Evolutionary conservation across 2,113 vertebrate species (phyloP).

Genomic region (Acinonyx jubatus): DNA sequence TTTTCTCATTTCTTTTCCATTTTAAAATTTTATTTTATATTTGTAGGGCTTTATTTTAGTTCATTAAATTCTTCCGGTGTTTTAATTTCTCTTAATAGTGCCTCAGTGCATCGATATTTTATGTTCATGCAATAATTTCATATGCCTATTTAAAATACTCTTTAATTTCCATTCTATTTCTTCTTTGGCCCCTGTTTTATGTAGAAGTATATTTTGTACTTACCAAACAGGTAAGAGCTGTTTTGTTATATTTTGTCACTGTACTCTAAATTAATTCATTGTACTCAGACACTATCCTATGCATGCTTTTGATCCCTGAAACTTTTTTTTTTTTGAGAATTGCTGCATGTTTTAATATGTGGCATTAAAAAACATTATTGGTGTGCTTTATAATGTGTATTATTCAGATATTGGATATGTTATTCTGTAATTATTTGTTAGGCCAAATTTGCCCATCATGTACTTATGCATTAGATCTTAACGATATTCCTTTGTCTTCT

Average conservation of each 20-base stretch:
- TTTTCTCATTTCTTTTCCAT: not conserved
- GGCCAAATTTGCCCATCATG: not conserved
- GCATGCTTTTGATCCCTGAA: not conserved
- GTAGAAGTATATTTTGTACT: not conserved
- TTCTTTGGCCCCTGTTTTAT: not conserved
- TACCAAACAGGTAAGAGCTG: not conserved
- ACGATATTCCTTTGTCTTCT: not conserved
- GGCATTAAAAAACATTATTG: not conserved
- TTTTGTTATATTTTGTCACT: not conserved
- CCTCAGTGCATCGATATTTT: not conserved
- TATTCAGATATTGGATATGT: not conserved
- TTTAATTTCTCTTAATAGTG: not conserved
- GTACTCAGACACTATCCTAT: not conserved
- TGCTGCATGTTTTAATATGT: not conserved
- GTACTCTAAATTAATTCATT: not conserved
- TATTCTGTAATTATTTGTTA: not conserved
- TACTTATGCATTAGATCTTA: not conserved
- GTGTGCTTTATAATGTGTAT: not conserved
- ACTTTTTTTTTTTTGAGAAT: not conserved
- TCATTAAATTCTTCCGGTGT: not conserved
- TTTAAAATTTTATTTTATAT: not conserved
- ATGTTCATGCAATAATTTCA: not conserved
- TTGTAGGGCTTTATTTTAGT: not conserved
- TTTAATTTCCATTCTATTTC: not conserved
- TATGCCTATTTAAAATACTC: not conserved